These are phyloP conservation scores for Phallusia fumigata DNA, from an alignment of 23 tunicate genomes.

Conservation along the genomic window DNA sequence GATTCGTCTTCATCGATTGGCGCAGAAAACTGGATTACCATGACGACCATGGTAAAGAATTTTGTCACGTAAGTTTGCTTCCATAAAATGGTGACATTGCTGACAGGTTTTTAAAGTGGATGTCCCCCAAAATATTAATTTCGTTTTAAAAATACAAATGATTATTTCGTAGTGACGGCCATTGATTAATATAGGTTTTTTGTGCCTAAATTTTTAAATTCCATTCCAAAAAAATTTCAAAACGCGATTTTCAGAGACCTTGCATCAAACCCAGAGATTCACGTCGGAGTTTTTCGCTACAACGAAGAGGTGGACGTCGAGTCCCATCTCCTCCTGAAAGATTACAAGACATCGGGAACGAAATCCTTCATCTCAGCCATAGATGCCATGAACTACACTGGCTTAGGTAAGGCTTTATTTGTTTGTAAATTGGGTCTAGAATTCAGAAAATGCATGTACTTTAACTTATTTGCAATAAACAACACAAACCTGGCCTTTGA, in stretches of 20 bases:
- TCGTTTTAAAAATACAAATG: no score
- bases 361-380: background rate
- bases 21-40: slow-evolving; percentile 6
- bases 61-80: background rate
- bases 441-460: no score
- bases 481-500: no score
- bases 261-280: background rate
- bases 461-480: no score
- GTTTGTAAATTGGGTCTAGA: no score
- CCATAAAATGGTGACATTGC: no score
- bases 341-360: background rate
- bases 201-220: background rate
- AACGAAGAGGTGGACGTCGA: background rate
- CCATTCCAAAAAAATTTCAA: background rate
- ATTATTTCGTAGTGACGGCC: no score
- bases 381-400: background rate
- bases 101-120: no score
- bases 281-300: slow-evolving; percentile 2
- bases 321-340: background rate
- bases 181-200: background rate
- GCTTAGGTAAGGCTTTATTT: background rate
- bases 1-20: slow-evolving; percentile 1
- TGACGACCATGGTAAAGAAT: background rate
- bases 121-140: no score
- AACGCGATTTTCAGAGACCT: background rate